These are phyloP conservation scores for Xyrauchen texanus DNA, from an alignment of 2,113 vertebrate species.

Conservation along the genomic window DNA sequence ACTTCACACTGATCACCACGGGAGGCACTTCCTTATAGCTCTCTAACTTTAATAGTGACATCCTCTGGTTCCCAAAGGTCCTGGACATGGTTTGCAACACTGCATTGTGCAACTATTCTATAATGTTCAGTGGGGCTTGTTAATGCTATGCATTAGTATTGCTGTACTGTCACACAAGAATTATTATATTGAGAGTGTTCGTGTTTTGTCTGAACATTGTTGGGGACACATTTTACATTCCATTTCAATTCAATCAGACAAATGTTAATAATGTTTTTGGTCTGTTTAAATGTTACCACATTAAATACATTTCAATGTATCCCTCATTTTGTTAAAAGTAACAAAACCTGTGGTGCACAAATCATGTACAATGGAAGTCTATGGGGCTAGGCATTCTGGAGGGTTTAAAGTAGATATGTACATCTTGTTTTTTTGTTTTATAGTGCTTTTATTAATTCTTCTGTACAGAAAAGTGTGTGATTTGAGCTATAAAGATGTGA, in stretches of 20 bases:
- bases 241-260: not conserved
- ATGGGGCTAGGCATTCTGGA: not conserved
- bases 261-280: not conserved
- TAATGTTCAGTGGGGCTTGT: not conserved
- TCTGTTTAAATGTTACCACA: not conserved
- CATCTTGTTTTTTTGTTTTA: too few relatives aligned
- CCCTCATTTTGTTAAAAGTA: not conserved
- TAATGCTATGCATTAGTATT: not conserved
- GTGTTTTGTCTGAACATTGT: not conserved
- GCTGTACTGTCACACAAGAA: too few relatives aligned
- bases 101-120: not conserved
- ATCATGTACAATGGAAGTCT: not conserved
- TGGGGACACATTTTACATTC: too few relatives aligned
- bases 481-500: too few relatives aligned
- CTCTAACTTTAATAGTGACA: not conserved
- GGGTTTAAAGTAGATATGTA: too few relatives aligned
- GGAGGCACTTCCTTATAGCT: conserved; percentile 32
- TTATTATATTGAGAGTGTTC: too few relatives aligned
- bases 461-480: too few relatives aligned
- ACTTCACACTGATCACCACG: conserved; percentile 31
- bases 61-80: not conserved
- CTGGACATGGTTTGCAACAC: conserved; percentile 19
- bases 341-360: not conserved
- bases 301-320: too few relatives aligned
- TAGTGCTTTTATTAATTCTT: too few relatives aligned